These are phyloP conservation scores for Vidua macroura DNA, from an alignment of 2,113 vertebrate species.

Conservation along the genomic window DNA sequence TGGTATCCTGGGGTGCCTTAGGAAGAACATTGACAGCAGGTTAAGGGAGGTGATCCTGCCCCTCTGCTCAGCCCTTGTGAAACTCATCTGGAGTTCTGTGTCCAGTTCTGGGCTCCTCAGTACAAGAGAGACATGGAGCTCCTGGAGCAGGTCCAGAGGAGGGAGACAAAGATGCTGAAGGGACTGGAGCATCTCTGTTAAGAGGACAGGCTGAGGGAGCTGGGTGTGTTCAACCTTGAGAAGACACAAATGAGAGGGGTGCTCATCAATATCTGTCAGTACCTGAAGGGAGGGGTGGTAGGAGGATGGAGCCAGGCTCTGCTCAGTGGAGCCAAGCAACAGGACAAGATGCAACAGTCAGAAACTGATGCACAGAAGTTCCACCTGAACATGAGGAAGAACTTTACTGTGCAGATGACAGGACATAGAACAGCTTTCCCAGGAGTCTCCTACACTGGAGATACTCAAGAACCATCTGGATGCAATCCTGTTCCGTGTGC, in stretches of 20 bases:
- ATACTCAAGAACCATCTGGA: not conserved
- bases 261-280: not conserved
- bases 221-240: rapidly evolving
- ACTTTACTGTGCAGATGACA: not conserved
- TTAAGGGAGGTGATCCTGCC: rapidly evolving
- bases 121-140: not conserved
- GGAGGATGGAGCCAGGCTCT: not conserved
- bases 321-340: rapidly evolving
- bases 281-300: not conserved
- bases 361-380: not conserved
- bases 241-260: not conserved
- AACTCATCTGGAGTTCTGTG: not conserved
- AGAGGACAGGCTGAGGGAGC: not conserved
- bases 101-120: not conserved
- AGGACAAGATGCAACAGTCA: not conserved
- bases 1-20: not conserved
- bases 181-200: not conserved
- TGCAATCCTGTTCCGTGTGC: not conserved
- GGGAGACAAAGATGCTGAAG: not conserved
- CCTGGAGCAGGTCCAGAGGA: not conserved
- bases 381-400: not conserved
- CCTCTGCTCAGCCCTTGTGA: not conserved
- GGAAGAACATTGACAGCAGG: not conserved
- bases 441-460: not conserved
- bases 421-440: not conserved